Conservation (phyloP, 92 coral and sea anemone genomes). For the Bergia puertoricense region DNA sequence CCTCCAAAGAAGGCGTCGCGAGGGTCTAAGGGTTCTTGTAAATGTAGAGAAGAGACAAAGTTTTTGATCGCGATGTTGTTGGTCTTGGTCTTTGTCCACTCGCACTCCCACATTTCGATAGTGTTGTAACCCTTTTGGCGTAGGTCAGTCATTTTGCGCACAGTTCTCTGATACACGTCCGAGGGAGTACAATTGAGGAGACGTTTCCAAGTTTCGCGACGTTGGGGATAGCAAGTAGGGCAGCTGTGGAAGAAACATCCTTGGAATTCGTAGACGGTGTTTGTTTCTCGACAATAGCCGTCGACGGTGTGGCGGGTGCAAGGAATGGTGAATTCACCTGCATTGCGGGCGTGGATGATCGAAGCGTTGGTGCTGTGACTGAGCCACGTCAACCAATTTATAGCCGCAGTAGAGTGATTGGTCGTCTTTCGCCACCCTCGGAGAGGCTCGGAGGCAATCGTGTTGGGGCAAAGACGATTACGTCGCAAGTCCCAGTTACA, state of each 20-base stretch:
- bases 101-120: neutral
- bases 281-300: neutral
- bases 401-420: neutral
- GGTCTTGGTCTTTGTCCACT: neutral
- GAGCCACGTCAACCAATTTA: slow-evolving; percentile 4
- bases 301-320: neutral
- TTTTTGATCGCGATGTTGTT: neutral
- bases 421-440: neutral
- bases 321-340: neutral
- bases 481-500: neutral
- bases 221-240: slow-evolving; percentile 12
- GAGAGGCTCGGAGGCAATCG: neutral
- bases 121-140: neutral
- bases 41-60: neutral
- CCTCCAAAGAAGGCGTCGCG: slow-evolving; percentile 16
- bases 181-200: neutral
- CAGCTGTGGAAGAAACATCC: slow-evolving; percentile 19
- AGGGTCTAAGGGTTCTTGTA: neutral
- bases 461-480: neutral
- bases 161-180: neutral
- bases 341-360: neutral
- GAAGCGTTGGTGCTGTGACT: neutral
- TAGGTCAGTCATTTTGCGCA: neutral
- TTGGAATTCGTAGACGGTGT: slow-evolving; percentile 8
- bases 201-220: neutral